Base-by-base conservation (phyloP, 2,797 vertebrate genomes). In the Urophycis tenuis region DNA sequence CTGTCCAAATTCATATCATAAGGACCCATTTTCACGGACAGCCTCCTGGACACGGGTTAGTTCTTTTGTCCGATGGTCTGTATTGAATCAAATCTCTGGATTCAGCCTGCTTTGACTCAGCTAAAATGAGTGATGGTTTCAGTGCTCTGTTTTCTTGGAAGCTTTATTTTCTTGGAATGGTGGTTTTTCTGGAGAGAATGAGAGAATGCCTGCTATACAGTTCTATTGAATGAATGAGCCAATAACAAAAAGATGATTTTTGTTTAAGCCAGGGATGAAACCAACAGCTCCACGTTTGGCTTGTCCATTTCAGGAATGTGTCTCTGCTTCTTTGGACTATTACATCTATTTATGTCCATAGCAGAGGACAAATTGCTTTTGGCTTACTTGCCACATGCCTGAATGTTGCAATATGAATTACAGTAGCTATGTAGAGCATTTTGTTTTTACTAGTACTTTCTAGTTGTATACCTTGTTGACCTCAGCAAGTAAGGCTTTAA, bases 331-430 rank as follows among this genome's bases (percentile, higher is more conserved):
- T 34, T 53, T 80, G 87, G 86, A 67, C 25, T 29, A 67, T 29
- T 88, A 88, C 87, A 90, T 90, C 83, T 85, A 71, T 91, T 91
- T 86, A 78, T 85, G 84, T 85, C 78, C 80, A 34, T 79, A 80
- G 78, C 83, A 81, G 86, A 77, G 82, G 81, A 81, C 84, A 84
- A 88, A 85, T 87, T 91, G 73, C 81, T 91, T 90, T 93, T 94
- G 91, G 89, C 91, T 94, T 89, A 91, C 87, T 76, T 60, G 73
- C 74, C 67, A 2, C 41, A 67, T 88, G 81, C 79, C 80, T 72
- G 72, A 60, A 76, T 75, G 70, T 80, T 78, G 73, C 79, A 70
- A 75, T 75, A 67, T 83, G 69, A 86, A 75, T 77, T 81, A 81
- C 71, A 10, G 76, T 79, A 80, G 76, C 78, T 81, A 36, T 73